These are phyloP conservation scores for Amniataba percoides DNA, from an alignment of 2,797 vertebrate species.

Conservation along the genomic window DNA sequence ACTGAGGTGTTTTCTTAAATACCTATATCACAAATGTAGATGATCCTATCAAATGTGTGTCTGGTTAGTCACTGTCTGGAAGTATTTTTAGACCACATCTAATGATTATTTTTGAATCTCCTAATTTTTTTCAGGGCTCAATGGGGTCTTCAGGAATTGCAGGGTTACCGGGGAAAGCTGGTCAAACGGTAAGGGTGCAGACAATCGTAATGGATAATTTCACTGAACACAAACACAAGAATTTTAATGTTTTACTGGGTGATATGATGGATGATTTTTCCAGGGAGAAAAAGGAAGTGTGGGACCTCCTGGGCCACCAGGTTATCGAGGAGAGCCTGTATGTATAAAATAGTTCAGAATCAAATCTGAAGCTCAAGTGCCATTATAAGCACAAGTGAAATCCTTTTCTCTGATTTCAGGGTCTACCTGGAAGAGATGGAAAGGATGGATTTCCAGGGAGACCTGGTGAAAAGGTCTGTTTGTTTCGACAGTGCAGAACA, in stretches of 20 bases:
- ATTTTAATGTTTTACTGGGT: constrained; percentile 20
- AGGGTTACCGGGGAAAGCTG: constrained; percentile 90
- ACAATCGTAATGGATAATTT: background rate
- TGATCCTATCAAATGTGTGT: background rate
- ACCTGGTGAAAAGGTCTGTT: constrained; percentile 92
- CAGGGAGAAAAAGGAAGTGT: constrained; percentile 93
- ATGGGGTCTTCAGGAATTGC: constrained; percentile 87
- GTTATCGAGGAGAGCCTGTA: constrained; percentile 90
- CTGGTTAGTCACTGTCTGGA: background rate
- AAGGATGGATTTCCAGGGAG: constrained; percentile 90
- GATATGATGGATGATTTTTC: constrained; percentile 53
- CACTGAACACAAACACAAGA: constrained; percentile 1
- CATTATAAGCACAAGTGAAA: background rate
- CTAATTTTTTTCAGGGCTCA: constrained; percentile 85
- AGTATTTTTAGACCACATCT: background rate
- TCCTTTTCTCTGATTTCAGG: constrained; percentile 81
- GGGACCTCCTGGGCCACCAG: constrained; percentile 88
- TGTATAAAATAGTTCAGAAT: constrained; percentile 68
- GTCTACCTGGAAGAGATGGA: constrained; percentile 90
- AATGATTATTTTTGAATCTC: constrained; percentile 15
- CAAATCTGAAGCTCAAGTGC: background rate
- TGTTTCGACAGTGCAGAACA: constrained; percentile 29
- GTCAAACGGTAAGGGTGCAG: constrained; percentile 86
- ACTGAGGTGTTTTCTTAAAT: background rate
- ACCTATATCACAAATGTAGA: constrained; percentile 12